A percentile compares a stretch with the other conserved stretches of the same genome.
Evolutionary conservation across 2,797 vertebrate genomes (phyloP).

Genomic region (Anas capensis): DNA sequence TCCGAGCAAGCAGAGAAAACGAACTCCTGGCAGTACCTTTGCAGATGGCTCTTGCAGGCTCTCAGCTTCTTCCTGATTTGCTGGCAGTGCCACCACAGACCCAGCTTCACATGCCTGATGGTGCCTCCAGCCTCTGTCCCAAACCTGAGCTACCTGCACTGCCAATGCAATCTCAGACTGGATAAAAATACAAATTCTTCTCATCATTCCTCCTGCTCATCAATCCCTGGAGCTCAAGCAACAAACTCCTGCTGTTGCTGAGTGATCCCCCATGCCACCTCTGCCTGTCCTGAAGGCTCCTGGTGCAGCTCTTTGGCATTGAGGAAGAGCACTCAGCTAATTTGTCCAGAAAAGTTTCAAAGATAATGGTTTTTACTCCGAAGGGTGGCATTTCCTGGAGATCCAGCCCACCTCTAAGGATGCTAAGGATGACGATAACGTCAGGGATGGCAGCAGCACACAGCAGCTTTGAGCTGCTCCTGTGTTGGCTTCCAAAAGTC

Average conservation of each 20-base stretch:
- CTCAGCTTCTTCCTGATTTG: not conserved
- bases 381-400: not conserved
- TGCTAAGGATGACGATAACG: rapidly evolving
- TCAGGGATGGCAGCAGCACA: not conserved
- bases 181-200: not conserved
- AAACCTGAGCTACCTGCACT: not conserved
- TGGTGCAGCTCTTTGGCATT: not conserved
- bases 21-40: not conserved
- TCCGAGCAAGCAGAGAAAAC: not conserved
- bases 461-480: not conserved
- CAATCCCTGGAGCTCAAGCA: not conserved
- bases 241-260: not conserved
- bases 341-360: not conserved
- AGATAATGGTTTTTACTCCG: not conserved
- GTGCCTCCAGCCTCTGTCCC: not conserved
- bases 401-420: not conserved
- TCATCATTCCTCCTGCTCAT: not conserved
- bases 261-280: rapidly evolving
- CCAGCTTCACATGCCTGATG: not conserved
- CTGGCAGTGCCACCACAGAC: not conserved
- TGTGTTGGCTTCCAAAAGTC: not conserved
- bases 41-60: not conserved
- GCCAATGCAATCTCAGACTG: not conserved
- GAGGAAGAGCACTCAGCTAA: not conserved
- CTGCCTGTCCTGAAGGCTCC: not conserved